Evolutionary conservation across 1,140 invertebrate genomes (phyloP).

Genomic region (Triops longicaudatus): DNA sequence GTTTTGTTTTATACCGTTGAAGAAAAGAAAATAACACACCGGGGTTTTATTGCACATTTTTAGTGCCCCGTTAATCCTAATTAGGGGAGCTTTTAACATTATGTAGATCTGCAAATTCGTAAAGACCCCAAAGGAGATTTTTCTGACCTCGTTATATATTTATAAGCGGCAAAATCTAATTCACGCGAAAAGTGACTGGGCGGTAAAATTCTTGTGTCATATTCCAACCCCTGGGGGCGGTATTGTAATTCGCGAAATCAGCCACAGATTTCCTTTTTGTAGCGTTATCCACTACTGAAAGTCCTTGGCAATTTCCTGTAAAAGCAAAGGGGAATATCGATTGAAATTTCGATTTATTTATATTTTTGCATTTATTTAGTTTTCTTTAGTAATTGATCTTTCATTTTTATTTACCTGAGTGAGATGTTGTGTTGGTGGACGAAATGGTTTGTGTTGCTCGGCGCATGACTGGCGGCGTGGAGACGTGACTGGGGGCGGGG

Average conservation of each 20-base stretch:
- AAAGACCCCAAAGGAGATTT: not conserved
- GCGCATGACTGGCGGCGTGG: not conserved
- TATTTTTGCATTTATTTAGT: not conserved
- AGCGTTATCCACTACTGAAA: slow-evolving; percentile 31
- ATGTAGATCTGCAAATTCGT: too few relatives aligned
- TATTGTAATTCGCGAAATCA: slow-evolving; percentile 57
- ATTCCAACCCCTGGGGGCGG: slow-evolving; percentile 65
- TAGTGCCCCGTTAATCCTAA: not conserved
- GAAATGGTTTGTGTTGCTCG: not conserved
- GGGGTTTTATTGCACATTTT: not conserved
- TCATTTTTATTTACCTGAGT: not conserved
- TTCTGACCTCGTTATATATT: not conserved
- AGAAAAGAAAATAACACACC: not conserved
- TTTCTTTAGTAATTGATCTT: not conserved
- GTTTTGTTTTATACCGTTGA: not conserved
- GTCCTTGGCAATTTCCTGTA: not conserved
- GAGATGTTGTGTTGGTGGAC: not conserved
- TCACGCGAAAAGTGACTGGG: slow-evolving; percentile 51
- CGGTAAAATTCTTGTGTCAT: slow-evolving; percentile 50
- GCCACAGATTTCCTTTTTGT: slow-evolving; percentile 40
- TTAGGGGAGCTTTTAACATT: not conserved
- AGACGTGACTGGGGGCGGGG: slow-evolving; percentile 6
- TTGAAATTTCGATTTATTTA: not conserved
- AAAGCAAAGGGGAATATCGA: not conserved
- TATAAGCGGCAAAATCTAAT: not conserved